Evolutionary conservation across 2,888 invertebrate genomes (phyloP).

Genomic region (Mycalesis mineus): DNA sequence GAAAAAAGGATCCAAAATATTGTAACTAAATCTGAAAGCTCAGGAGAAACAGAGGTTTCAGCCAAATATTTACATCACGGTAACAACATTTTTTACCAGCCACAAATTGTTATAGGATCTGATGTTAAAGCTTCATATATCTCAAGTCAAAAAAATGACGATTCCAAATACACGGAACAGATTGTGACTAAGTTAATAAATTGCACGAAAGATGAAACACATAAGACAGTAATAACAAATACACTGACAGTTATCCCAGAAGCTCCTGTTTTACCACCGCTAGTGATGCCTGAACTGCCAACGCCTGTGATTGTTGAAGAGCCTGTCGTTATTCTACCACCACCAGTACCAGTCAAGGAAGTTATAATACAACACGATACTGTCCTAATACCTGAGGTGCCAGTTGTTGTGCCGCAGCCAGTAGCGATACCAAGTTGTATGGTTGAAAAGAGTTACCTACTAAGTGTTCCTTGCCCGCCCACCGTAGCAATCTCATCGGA

Average conservation of each 20-base stretch:
- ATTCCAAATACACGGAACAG: not conserved
- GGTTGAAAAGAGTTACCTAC: not conserved
- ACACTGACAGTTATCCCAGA: constrained; percentile 7
- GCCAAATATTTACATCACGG: constrained; percentile 40
- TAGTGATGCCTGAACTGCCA: constrained; percentile 13
- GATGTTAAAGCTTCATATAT: constrained; percentile 5
- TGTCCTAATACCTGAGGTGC: constrained; percentile 12
- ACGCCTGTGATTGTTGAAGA: constrained; percentile 1
- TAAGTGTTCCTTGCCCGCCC: constrained; percentile 14
- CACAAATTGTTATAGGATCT: constrained; percentile 29
- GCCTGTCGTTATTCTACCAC: not conserved
- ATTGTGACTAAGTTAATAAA: not conserved
- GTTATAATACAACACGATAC: constrained; percentile 5
- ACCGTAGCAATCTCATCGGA: not conserved
- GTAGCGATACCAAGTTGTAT: constrained; percentile 9
- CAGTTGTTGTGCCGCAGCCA: constrained; percentile 11
- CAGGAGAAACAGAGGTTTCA: constrained; percentile 27
- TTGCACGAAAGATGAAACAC: not conserved
- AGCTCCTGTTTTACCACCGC: constrained; percentile 13
- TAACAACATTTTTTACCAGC: constrained; percentile 46
- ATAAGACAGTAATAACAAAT: not conserved
- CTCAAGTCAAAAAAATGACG: not conserved
- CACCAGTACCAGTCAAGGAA: not conserved
- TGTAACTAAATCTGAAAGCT: not conserved
- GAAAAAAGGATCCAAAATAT: not conserved